Conservation (phyloP, 2,888 invertebrate species). For the Cephus sareptanus region DNA sequence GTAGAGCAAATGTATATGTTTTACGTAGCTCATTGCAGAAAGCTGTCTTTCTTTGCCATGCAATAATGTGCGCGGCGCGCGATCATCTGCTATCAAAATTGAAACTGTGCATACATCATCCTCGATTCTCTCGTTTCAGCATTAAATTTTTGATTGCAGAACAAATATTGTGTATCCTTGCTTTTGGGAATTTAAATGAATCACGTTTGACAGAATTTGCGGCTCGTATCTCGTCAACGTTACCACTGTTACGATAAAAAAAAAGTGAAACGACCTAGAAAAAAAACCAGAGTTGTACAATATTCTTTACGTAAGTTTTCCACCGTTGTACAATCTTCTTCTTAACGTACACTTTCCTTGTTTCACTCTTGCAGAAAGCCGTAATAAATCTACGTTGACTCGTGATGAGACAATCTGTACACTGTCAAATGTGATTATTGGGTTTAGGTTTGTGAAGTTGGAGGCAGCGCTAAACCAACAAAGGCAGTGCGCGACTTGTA, state of each 20-base stretch:
- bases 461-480: constrained; percentile 28
- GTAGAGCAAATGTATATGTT: constrained; percentile 26
- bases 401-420: neutral
- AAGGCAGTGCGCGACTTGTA: constrained; percentile 38
- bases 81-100: constrained; percentile 34
- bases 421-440: constrained; percentile 20
- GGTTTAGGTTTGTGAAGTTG: constrained; percentile 31
- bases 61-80: constrained; percentile 49
- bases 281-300: neutral
- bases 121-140: constrained; percentile 23
- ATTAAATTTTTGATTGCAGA: constrained; percentile 26
- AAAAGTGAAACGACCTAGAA: neutral
- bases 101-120: constrained; percentile 14
- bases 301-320: constrained; percentile 5
- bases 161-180: constrained; percentile 22
- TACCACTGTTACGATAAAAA: neutral
- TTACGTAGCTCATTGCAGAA: constrained; percentile 41
- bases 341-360: constrained; percentile 9
- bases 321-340: too few species aligned
- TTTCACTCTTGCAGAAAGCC: neutral
- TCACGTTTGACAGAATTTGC: constrained; percentile 14
- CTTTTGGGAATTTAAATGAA: constrained; percentile 20
- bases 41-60: constrained; percentile 49
- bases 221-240: neutral
- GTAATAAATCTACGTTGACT: neutral